These are phyloP conservation scores for Pygoscelis antarcticus DNA, from an alignment of 2,113 vertebrate genomes.

Conservation along the genomic window DNA sequence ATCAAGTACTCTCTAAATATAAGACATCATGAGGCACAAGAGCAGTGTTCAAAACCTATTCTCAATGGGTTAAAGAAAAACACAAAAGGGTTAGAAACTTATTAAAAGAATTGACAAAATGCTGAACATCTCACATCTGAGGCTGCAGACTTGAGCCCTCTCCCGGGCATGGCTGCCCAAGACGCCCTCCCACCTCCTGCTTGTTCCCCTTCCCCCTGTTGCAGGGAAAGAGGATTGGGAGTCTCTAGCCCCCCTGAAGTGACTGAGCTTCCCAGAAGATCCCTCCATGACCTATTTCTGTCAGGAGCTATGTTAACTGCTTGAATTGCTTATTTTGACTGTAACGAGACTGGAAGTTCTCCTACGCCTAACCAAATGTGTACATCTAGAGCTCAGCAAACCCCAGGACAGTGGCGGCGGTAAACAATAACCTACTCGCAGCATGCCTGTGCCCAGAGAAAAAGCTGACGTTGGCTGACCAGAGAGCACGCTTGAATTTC, in stretches of 20 bases:
- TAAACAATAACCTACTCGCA: background rate
- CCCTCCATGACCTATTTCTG: background rate
- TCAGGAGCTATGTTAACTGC: background rate
- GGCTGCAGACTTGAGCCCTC: background rate
- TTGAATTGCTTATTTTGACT: background rate
- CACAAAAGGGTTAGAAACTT: background rate
- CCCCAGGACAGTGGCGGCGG: rapidly evolving
- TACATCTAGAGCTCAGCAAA: background rate
- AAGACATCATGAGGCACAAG: background rate
- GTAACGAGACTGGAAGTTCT: background rate
- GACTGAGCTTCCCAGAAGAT: background rate
- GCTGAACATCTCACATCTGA: background rate
- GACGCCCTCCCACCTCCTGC: background rate
- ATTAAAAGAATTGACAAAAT: background rate
- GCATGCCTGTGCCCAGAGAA: background rate
- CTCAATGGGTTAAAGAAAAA: background rate
- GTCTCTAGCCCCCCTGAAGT: background rate
- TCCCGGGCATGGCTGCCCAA: background rate
- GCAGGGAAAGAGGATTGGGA: background rate
- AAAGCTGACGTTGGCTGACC: background rate
- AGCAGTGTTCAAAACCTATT: background rate
- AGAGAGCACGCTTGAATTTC: background rate
- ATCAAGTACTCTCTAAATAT: background rate
- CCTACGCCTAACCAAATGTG: rapidly evolving
- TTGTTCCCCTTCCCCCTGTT: background rate